phyloP scores from a whole-genome alignment of 37 sponge, comb jelly and placozoan genomes.

The Trichoplax adhaerens region DNA sequence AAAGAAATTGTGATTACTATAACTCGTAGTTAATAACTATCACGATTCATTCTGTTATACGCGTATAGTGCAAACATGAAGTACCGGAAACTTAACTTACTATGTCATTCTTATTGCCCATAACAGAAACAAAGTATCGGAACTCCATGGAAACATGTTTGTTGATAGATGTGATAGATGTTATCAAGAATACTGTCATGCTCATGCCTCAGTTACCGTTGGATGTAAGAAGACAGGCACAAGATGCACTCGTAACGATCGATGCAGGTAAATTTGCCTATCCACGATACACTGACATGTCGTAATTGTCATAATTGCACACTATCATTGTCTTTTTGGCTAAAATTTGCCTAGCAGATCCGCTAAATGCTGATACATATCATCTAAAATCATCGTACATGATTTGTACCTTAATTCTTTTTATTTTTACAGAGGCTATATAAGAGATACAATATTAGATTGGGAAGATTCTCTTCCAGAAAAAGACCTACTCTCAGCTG shows the following conservation, averaged over 20 bases:
- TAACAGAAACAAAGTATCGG: slow-evolving; percentile 41
- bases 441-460: slow-evolving; percentile 83
- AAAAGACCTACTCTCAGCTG: slow-evolving; percentile 56
- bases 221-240: slow-evolving; percentile 75
- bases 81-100: background rate
- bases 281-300: background rate
- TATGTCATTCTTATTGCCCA: background rate
- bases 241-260: slow-evolving; percentile 18
- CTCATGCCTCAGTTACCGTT: slow-evolving; percentile 26
- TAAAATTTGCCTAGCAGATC: no score
- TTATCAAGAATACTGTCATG: background rate
- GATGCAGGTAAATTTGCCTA: slow-evolving; percentile 4
- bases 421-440: slow-evolving; percentile 41
- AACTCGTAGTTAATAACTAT: no score
- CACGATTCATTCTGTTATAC: no score
- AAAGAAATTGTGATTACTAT: no score
- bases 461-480: slow-evolving; percentile 82
- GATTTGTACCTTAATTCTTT: background rate
- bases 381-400: no score
- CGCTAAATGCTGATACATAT: no score
- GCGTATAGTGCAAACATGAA: background rate
- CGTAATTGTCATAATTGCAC: no score
- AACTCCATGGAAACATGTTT: slow-evolving; percentile 89
- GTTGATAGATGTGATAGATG: slow-evolving; percentile 83
- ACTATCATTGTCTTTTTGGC: no score